phyloP scores from a whole-genome alignment of 2,113 vertebrate genomes.

The Nanorana parkeri region DNA sequence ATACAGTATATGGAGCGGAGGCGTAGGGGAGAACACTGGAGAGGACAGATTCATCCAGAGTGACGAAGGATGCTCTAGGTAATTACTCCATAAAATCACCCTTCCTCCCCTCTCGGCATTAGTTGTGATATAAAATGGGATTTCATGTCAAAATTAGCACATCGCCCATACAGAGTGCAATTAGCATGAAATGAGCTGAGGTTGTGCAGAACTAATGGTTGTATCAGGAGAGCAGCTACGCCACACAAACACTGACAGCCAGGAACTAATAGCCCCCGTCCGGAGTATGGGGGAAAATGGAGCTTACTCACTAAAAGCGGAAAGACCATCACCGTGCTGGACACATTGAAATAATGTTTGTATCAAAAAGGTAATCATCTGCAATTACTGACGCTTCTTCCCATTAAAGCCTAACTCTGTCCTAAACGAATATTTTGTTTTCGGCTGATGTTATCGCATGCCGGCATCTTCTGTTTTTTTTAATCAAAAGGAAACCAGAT shows the following conservation, averaged over 20 bases:
- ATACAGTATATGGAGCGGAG: background rate
- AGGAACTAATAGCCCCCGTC: slow-evolving; percentile 15
- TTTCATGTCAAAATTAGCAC: slow-evolving; percentile 61
- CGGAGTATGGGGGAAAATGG: background rate
- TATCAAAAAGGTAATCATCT: too few species aligned
- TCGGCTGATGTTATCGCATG: too few species aligned
- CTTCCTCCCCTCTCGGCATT: slow-evolving; percentile 45
- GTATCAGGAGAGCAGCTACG: slow-evolving; percentile 62
- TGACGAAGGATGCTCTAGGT: slow-evolving; percentile 51
- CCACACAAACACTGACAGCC: slow-evolving; percentile 59
- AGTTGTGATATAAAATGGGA: slow-evolving; percentile 64
- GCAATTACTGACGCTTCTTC: too few species aligned
- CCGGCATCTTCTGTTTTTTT: too few species aligned
- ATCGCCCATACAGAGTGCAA: slow-evolving; percentile 65
- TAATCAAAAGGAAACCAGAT: too few species aligned
- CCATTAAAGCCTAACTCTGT: too few species aligned
- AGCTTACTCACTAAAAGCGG: background rate
- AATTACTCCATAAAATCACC: slow-evolving; percentile 61
- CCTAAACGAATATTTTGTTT: too few species aligned
- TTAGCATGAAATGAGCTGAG: slow-evolving; percentile 69
- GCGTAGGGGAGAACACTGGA: slow-evolving; percentile 9
- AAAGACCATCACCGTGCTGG: background rate
- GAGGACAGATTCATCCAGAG: slow-evolving; percentile 47
- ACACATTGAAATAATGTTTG: too few species aligned
- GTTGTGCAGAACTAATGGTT: slow-evolving; percentile 58